Base-by-base conservation (phyloP, 2,797 vertebrate genomes). In the Sebastes kiyomatsui region DNA sequence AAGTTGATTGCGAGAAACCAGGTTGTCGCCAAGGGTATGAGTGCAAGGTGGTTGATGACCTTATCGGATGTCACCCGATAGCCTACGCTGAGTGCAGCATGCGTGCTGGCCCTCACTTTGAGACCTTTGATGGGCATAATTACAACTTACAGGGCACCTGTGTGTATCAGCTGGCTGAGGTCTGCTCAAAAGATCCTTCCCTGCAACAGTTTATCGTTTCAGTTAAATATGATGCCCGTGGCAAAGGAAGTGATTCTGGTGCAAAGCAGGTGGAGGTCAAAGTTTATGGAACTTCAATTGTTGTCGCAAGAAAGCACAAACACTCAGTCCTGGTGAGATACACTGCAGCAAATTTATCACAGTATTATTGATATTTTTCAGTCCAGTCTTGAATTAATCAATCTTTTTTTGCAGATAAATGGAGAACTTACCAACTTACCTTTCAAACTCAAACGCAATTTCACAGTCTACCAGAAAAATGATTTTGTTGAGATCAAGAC, bases 91-190 rank as follows among this genome's bases (percentile, higher is more conserved):
- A 70, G 5, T 96, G 94, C 67, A 52, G 68, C 4, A 87, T 73
- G 2, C 42, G 33, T 0, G 82, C 89, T 0, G 85, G 90, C 67
- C 89, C 89, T 20, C 94, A 95, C 65, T 89, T 91, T 3, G 1
- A 72, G 35, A 91, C 90, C 56, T 95, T 94, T 35, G 91, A 95
- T n/a, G 82, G 92, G 0, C 18, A 5, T 2, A 14, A 23, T 18
- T 94, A 87, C 23, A 32, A 77, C 55, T 94, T 94, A 80, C 88
- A 96, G 86, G 97, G 97, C 74, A 97, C 96, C 7, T 97, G 97
- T 80, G 91, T 89, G 12, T 97, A 97, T 82, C 92, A 90, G 1
- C 23, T 97, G 72, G 95, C 81, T 0, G 91, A 95, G 52, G 92
- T 94, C 25, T 94, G 94, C 0, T 90, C 94, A 0, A 8, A 78